These are phyloP conservation scores for Drosophila demipolita DNA, from an alignment of 2,888 invertebrate species.

Conservation along the genomic window DNA sequence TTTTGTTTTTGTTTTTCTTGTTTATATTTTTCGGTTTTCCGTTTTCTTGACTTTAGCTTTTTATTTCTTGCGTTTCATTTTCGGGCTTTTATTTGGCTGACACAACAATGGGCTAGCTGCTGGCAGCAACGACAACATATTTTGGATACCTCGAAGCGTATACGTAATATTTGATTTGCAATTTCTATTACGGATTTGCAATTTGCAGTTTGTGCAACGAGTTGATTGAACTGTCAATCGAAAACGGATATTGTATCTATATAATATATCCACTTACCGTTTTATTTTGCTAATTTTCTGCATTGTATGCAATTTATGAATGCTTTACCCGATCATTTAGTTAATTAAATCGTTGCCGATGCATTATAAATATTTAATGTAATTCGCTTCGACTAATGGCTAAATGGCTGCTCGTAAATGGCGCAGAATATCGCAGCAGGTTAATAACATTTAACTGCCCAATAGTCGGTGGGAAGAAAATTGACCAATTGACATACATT, in stretches of 20 bases:
- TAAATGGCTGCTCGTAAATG: constrained; percentile 28
- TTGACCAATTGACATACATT: constrained; percentile 81
- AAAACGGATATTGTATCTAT: constrained; percentile 49
- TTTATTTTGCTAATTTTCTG: constrained; percentile 55
- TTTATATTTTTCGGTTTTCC: constrained; percentile 9
- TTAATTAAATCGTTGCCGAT: constrained; percentile 66
- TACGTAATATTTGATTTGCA: constrained; percentile 75
- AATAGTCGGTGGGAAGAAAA: constrained; percentile 57
- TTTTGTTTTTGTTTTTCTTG: constrained; percentile 7
- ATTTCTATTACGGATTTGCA: constrained; percentile 54
- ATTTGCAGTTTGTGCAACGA: constrained; percentile 44
- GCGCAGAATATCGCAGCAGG: constrained; percentile 51
- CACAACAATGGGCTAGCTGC: constrained; percentile 70
- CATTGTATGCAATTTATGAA: constrained; percentile 71
- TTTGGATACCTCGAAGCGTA: constrained; percentile 47
- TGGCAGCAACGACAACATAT: constrained; percentile 46
- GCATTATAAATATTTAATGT: constrained; percentile 69
- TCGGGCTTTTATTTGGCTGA: constrained; percentile 55
- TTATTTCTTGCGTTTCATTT: constrained; percentile 18
- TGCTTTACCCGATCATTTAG: constrained; percentile 53
- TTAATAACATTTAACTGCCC: constrained; percentile 77
- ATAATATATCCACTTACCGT: constrained; percentile 37
- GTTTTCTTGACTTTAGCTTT: constrained; percentile 50
- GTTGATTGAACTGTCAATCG: constrained; percentile 78
- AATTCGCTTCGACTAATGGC: constrained; percentile 52